Base-by-base conservation (phyloP, 2,797 vertebrate genomes). In the Phalanger gymnotis region DNA sequence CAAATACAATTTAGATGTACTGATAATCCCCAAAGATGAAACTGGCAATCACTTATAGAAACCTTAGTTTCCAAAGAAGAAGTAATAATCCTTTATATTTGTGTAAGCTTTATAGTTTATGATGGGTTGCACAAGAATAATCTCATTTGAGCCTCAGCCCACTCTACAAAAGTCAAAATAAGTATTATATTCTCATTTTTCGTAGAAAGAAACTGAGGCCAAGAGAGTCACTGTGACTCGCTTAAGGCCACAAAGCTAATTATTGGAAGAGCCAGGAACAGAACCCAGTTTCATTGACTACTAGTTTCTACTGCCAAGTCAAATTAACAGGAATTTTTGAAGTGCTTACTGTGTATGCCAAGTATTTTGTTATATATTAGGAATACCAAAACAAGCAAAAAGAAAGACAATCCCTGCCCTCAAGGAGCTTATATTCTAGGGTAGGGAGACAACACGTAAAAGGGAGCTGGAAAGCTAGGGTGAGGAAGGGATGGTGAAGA, bases 1-100 rank as follows among this genome's bases (percentile, higher is more conserved):
- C 58, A 90, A 92, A 87, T 51, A 73, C 54, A 91, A 19, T 93
- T 92, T 96, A 93, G 66, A 73, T 94, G 81, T 96, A 93, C 73
- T 54, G 93, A 90, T 40, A 55, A n/a, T 92, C 28, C 25, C 90
- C 93, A 89, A 73, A 92, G 89, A 92, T 93, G 73, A 95, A 56
- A 58, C 61, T 40, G 54, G 3, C 34, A 28, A 93, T 54, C 54
- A 91, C 40, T 34, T 28, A 40, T 6, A n/a, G 66, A 73, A 73
- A 73, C 0, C 34, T 73, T 73, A 40, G 16, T 73, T 73, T 40
- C 5, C n/a, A 73, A 66, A n/a, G 34, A 73, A 66, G 30, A 34
- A 61, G 19, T 7, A 73, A 22, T 73, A 73, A n/a, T 73, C 16
- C n/a, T 73, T 73, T 73, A 40, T 40, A 73, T 73, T 73, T 73